Evolutionary conservation across 2,888 invertebrate species (phyloP).

Genomic region (Spodoptera exigua): DNA sequence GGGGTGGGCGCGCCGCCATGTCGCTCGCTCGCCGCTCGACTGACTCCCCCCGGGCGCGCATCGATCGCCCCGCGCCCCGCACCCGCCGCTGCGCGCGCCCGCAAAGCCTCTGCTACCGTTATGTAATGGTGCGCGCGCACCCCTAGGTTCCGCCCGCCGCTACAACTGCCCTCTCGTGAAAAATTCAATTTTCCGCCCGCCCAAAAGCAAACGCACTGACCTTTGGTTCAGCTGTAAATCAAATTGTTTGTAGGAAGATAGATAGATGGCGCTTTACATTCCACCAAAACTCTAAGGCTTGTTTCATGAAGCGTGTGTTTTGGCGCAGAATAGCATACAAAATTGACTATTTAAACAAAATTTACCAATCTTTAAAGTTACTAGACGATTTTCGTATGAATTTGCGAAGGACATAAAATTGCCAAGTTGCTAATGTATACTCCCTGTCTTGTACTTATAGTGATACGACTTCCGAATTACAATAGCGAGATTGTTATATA

Average conservation of each 20-base stretch:
- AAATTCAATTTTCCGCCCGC: conserved; percentile 53
- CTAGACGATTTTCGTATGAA: too few relatives aligned
- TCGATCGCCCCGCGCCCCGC: conserved; percentile 87
- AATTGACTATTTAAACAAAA: too few relatives aligned
- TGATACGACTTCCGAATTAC: too few relatives aligned
- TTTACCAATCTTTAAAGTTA: too few relatives aligned
- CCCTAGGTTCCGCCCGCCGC: conserved; percentile 76
- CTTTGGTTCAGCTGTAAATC: conserved; percentile 15
- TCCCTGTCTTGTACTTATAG: too few relatives aligned
- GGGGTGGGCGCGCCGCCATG: conserved; percentile 89
- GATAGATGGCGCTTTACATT: conserved; percentile 44
- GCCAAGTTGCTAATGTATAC: too few relatives aligned
- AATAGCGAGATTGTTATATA: too few relatives aligned
- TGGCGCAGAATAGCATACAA: too few relatives aligned
- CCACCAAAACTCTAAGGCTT: too few relatives aligned
- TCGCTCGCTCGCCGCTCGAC: conserved; percentile 88
- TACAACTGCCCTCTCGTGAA: conserved; percentile 70
- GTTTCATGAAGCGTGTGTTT: too few relatives aligned
- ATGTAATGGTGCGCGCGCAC: conserved; percentile 87
- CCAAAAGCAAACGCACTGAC: conserved; percentile 27
- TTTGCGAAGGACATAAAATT: too few relatives aligned
- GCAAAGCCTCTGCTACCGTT: conserved; percentile 76
- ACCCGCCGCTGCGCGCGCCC: conserved; percentile 79
- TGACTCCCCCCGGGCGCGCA: conserved; percentile 87
- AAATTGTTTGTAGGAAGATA: conserved; percentile 1